Conservation (phyloP, 2,888 invertebrate genomes). For the Liposcelis brunnea region DNA sequence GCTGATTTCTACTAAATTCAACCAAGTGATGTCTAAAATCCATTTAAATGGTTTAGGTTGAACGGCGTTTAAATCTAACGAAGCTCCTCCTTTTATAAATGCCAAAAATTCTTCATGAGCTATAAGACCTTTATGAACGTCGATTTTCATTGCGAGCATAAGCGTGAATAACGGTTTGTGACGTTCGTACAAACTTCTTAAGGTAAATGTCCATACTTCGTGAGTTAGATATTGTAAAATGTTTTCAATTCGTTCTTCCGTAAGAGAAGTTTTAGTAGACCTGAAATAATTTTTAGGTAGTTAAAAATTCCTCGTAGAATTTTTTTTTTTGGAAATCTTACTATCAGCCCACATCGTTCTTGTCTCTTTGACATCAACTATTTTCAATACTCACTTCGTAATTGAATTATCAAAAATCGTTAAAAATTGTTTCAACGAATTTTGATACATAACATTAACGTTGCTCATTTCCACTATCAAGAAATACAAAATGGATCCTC, state of each 20-base stretch:
- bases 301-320: background rate
- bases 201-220: slow-evolving; percentile 84
- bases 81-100: slow-evolving; percentile 89
- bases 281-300: slow-evolving; percentile 15
- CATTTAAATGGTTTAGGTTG: slow-evolving; percentile 83
- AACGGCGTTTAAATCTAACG: slow-evolving; percentile 81
- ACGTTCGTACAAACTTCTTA: slow-evolving; percentile 79
- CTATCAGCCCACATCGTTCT: background rate
- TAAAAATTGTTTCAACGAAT: slow-evolving; percentile 84
- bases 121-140: slow-evolving; percentile 63
- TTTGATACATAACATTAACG: slow-evolving; percentile 94
- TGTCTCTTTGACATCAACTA: background rate
- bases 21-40: slow-evolving; percentile 92
- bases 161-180: slow-evolving; percentile 86
- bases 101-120: slow-evolving; percentile 85
- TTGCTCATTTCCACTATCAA: slow-evolving; percentile 94
- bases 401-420: slow-evolving; percentile 88
- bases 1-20: slow-evolving; percentile 86
- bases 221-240: slow-evolving; percentile 78
- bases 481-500: slow-evolving; percentile 89
- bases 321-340: background rate
- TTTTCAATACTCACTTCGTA: slow-evolving; percentile 36
- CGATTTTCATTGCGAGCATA: slow-evolving; percentile 90
- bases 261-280: slow-evolving; percentile 66
- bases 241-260: slow-evolving; percentile 72